phyloP scores from a whole-genome alignment of 2,888 invertebrate species.

The Nematopogon swammerdamellus region DNA sequence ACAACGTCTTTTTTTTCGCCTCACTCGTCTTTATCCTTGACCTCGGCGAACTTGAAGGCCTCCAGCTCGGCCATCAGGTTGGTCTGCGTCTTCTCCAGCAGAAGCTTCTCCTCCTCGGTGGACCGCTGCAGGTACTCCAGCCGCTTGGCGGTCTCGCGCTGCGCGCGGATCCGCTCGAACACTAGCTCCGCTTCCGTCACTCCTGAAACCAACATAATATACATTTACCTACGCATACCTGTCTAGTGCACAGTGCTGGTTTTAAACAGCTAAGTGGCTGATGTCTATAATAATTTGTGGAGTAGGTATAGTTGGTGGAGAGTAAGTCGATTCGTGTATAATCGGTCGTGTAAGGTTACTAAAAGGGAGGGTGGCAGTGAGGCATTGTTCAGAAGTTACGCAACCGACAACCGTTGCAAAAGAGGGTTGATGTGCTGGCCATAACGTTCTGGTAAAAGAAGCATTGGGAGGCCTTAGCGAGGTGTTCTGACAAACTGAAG shows the following conservation, averaged over 20 bases:
- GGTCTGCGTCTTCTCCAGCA: conserved; percentile 65
- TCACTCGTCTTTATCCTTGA: conserved; percentile 78
- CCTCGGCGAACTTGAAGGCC: conserved; percentile 74
- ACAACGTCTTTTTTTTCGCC: conserved; percentile 11
- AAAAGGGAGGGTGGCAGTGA: no score
- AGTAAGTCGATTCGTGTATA: no score
- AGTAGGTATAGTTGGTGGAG: no score
- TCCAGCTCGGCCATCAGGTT: conserved; percentile 66
- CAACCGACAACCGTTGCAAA: no score
- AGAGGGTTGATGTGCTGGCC: no score
- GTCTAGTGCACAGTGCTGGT: neutral
- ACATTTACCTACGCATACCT: no score
- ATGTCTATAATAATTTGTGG: no score
- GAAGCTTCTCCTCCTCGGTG: conserved; percentile 71
- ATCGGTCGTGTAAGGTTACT: no score
- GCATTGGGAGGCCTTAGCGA: no score
- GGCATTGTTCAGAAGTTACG: no score
- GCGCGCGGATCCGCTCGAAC: conserved; percentile 67
- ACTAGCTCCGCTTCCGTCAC: conserved; percentile 74
- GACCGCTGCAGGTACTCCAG: conserved; percentile 66
- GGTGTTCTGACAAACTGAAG: no score
- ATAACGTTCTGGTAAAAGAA: no score
- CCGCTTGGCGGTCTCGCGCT: conserved; percentile 69
- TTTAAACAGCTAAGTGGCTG: neutral
- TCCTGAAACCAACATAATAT: conserved; percentile 36